Evolutionary conservation across 1,140 invertebrate species (phyloP), one percentile per base, ranked within the genome.

Genomic region (Saccostrea echinata): DNA sequence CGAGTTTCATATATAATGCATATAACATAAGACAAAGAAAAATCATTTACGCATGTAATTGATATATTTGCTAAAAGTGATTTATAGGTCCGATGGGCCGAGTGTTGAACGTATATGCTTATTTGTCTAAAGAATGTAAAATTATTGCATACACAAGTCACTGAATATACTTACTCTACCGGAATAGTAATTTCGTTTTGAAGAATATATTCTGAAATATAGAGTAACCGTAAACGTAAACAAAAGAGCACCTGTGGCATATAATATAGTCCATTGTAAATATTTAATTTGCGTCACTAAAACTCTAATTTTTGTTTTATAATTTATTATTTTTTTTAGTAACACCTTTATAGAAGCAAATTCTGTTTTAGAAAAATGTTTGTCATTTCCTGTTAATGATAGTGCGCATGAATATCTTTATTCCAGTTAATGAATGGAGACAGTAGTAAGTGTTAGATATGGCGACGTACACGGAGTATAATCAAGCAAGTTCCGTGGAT

Each of bases 381-480:
- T 27, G 43, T n/a, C 18, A 84, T 52, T 52, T 24, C 16, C 11
- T 84, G n/a, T 6, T 43, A 16, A 9, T 33, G 21, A 18, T 43
- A 43, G 21, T 12, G 83, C 83, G 83, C n/a, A 84, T 84, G 33
- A 43, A 82, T 88, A 85, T 86, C 43, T 86, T 86, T 85, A 43
- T 43, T 61, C 51, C 55, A 88, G 84, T 76, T 76, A 27, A 76
- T 61, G 55, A 61, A 61, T 61, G 87, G 83, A 80, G 64, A 35
- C 24, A 85, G 33, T 8, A 33, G 43, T 80, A 52, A 87, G 84
- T 84, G 88, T 76, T 84, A 87, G 92, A 93, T 86, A 93, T 93
- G 92, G 91, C 92, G 86, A 89, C 91, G 61, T 91, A 90, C 85
- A 88, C 90, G 81, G 89, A 88, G 53, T 86, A 89, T 82, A 88